Evolutionary conservation across 2,888 invertebrate genomes (phyloP).

Genomic region (Spilosoma lubricipeda): DNA sequence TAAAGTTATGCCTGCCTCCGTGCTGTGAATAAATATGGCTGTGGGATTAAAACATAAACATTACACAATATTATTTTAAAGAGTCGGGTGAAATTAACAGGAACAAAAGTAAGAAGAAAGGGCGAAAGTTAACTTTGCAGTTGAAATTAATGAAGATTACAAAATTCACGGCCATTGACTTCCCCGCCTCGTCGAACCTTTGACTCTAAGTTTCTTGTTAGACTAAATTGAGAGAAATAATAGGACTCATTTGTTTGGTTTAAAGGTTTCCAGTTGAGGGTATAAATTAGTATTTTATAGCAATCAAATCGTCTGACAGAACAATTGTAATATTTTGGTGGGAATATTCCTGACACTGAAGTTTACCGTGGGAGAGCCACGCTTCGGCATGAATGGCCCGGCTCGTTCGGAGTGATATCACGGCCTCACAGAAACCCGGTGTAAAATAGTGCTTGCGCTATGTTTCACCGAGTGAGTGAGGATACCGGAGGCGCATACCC

Average conservation of each 20-base stretch:
- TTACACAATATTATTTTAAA: conserved; percentile 50
- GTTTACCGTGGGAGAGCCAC: too few relatives aligned
- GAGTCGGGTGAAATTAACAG: conserved; percentile 64
- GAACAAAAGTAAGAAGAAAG: conserved; percentile 71
- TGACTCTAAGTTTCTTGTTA: conserved; percentile 83
- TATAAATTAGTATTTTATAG: conserved; percentile 68
- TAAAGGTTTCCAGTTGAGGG: conserved; percentile 71
- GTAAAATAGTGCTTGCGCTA: too few relatives aligned
- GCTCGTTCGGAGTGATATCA: too few relatives aligned
- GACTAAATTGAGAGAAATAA: conserved; percentile 86
- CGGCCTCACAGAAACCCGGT: too few relatives aligned
- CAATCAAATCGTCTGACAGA: conserved; percentile 59
- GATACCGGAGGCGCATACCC: too few relatives aligned
- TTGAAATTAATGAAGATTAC: conserved; percentile 85
- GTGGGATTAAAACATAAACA: conserved; percentile 46
- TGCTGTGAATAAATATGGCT: conserved; percentile 42
- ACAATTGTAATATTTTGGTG: conserved; percentile 12
- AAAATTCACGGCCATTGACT: conserved; percentile 85
- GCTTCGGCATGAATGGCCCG: too few relatives aligned
- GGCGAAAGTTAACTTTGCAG: conserved; percentile 74
- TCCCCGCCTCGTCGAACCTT: conserved; percentile 82
- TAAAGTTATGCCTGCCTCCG: conserved; percentile 36
- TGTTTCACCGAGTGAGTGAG: too few relatives aligned
- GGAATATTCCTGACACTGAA: too few relatives aligned
- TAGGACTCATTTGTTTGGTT: conserved; percentile 84